Evolutionary conservation across 2,888 invertebrate genomes (phyloP), one percentile per base, ranked within the genome.

Genomic region (Pristionchus fissidentatus): DNA sequence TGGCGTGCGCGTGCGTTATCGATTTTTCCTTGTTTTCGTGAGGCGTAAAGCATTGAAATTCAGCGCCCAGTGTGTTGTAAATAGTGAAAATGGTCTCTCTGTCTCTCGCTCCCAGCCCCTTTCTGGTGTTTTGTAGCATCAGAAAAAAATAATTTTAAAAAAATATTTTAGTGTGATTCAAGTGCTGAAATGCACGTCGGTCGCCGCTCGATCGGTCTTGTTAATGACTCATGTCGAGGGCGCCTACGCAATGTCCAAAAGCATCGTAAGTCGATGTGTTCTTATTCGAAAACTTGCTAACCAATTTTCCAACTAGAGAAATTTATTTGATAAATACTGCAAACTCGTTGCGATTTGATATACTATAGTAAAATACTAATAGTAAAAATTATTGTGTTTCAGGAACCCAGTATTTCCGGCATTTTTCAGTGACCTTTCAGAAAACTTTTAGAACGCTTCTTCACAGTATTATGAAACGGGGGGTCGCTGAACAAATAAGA

Each of bases 1-100:
- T 70, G 41, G 70, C 70, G 70, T 70, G 70, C 70, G 41, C 70
- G 70, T 70, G 70, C 32, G 3, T 13, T 55, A 55, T 55, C 22
- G 22, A 22, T 8, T 55, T 15, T 15, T 22, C 55, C 22, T 22
- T 55, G 4, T 22, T 55, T 7, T 55, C 4, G n/a, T 55, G 10
- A 55, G 3, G 55, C 46, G 10, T 46, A 7, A 46, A 10, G 10
- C 7, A 15, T 10, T 46, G 46, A 46, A 46, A 15, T 10, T 46
- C 15, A 46, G 46, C 46, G 15, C 10, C 46, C 46, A n/a, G n/a
- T n/a, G n/a, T n/a, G n/a, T n/a, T n/a, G n/a, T 15, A 52, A 52
- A 52, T 52, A n/a, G n/a, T 4, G 52, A 52, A 3, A 52, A 3
- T 4, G 10, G 15, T 8, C 52, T 10, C 52, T 22, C n/a, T 19